phyloP scores from a whole-genome alignment of 1,140 invertebrate genomes.

The Lutraria rhynchaena region DNA sequence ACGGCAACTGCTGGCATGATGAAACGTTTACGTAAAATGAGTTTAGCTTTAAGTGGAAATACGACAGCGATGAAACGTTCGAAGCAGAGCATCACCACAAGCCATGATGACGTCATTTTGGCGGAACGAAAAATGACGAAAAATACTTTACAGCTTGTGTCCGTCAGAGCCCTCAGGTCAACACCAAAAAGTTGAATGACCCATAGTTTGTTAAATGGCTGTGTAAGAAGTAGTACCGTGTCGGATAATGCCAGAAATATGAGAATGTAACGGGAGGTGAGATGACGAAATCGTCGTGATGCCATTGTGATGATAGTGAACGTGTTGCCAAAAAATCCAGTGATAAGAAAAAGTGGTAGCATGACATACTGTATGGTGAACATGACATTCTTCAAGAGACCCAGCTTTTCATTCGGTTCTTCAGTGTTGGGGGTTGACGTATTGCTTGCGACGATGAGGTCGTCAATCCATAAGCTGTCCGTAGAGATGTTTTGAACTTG shows the following conservation, averaged over 20 bases:
- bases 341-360: slow-evolving; percentile 57
- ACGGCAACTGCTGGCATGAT: slow-evolving; percentile 20
- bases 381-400: no score
- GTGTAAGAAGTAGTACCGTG: slow-evolving; percentile 53
- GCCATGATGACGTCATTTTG: slow-evolving; percentile 75
- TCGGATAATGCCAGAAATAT: slow-evolving; percentile 66
- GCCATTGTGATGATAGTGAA: slow-evolving; percentile 63
- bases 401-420: no score
- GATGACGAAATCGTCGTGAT: slow-evolving; percentile 31
- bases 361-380: slow-evolving; percentile 42
- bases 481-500: no score
- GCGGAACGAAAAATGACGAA: slow-evolving; percentile 66
- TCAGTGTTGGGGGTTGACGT: no score
- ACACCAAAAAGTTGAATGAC: slow-evolving; percentile 53
- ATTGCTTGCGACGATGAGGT: no score
- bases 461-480: no score
- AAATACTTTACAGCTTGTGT: slow-evolving; percentile 63
- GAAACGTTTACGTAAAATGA: slow-evolving; percentile 57
- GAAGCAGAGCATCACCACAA: slow-evolving; percentile 68
- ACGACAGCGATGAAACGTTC: slow-evolving; percentile 71
- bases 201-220: slow-evolving; percentile 66
- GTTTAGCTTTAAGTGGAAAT: slow-evolving; percentile 68
- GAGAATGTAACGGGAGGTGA: slow-evolving; percentile 61
- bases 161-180: slow-evolving; percentile 63
- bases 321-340: slow-evolving; percentile 64